Conservation (phyloP, 2,888 invertebrate genomes). For the Drosophila lutescens region DNA sequence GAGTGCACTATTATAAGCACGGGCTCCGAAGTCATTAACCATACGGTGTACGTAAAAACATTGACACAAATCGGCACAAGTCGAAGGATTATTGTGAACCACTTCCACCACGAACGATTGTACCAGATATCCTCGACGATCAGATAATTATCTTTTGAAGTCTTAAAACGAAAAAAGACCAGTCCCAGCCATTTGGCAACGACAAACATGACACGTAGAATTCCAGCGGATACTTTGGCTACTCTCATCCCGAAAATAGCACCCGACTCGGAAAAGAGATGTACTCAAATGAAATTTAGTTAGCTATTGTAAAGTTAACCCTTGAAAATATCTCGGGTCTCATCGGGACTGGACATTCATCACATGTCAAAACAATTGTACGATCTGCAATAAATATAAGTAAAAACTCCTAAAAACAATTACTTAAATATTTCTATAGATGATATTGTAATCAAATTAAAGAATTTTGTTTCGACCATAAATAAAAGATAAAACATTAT, state of each 20-base stretch:
- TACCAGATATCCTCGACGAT: background rate
- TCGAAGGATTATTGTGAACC: background rate
- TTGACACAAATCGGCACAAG: background rate
- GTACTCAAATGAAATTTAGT: background rate
- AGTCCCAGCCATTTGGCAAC: background rate
- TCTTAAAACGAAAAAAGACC: background rate
- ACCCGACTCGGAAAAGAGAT: background rate
- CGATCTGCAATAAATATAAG: no score
- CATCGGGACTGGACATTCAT: background rate
- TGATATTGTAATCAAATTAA: no score
- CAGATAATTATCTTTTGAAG: background rate
- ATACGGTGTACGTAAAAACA: background rate
- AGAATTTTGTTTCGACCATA: no score
- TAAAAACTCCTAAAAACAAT: no score
- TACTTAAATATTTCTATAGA: no score
- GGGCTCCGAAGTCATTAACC: background rate
- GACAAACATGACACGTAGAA: background rate
- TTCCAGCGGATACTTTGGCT: background rate
- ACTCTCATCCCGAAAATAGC: background rate
- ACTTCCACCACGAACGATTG: background rate
- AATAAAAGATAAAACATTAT: no score
- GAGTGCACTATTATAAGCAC: background rate
- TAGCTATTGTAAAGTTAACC: background rate
- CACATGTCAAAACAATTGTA: background rate
- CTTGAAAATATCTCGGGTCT: background rate